Evolutionary conservation across 2,888 invertebrate genomes (phyloP), one percentile per base, ranked within the genome.

Genomic region (Resseliella maxima): DNA sequence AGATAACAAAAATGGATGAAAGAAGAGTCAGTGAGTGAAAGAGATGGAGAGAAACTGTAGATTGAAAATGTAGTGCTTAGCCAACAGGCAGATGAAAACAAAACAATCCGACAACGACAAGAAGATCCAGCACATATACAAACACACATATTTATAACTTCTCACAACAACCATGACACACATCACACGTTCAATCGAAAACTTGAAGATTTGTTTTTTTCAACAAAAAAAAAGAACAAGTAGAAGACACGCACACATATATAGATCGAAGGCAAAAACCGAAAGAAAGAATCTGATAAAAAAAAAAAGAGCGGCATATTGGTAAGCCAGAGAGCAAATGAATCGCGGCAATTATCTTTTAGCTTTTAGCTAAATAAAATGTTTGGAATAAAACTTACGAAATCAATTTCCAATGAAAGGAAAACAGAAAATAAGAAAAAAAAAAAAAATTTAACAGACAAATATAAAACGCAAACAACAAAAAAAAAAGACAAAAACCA

Each of bases 1-100:
- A 12, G 24, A 59, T 24, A 41, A 41, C 41, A 12, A 41, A 5
- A 12, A 41, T 12, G 41, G 41, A 41, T 41, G 41, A 5, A 41
- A 41, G 6, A 12, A 41, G 41, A 41, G 12, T 5, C 46, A 2
- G 18, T 8, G 18, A 50, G 46, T 15, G 46, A 50, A 12, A 41
- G 5, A 50, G 46, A 50, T 1, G 18, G 18, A 18, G 46, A 50
- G 46, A 50, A 72, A 31, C 72, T 31, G 72, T 15, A 72, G 72
- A 72, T 72, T 72, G 72, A 72, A 72, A 72, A 72, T 72, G 72
- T 72, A 72, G 72, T 72, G 72, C 31, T 72, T 72, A 72, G 72
- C 72, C 72, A 72, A 72, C 72, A 72, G 72, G 72, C 72, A 72
- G 72, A 72, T 72, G 72, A 72, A 72, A 72, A 72, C 35, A 72